Base-by-base conservation (phyloP, 2,113 vertebrate genomes). In the Hemichromis elongatus region DNA sequence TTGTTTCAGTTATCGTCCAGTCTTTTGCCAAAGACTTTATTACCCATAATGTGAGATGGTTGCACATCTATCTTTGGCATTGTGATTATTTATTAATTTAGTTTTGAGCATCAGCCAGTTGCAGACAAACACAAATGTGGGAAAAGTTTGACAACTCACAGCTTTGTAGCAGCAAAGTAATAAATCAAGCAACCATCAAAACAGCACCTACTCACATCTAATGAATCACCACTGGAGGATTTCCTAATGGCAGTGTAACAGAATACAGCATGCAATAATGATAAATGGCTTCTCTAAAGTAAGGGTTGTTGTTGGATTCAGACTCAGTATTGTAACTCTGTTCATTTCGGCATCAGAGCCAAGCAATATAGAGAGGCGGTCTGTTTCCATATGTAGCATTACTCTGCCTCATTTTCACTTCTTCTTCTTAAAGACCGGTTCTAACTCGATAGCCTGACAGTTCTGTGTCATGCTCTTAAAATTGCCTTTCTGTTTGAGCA, bases 121-220 rank as follows among this genome's bases (percentile, higher is more conserved):
- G 19, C 11, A 56, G 55, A 61, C 42, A 68, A 81, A 59, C 52
- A 40, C 9, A 56, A 57, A 75, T 57, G 35, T 33, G 77, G 77
- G 70, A 37, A 40, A 82, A 86, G 70, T 87, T 80, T 73, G 61
- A 85, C 81, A 81, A 35, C 33, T 86, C 77, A 10, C 37, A 56
- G 61, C 80, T 85, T 70, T 75, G 80, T 30, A 13, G 68, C 59
- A 83, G 82, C 88, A 88, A 81, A 84, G 73, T 80, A 86, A 91
- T 92, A 88, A 47, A 85, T 92, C 90, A 90, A 59, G 3, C 53
- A 56, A 81, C 78, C 87, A 87, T 93, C 82, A 89, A 81, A 82
- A 81, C 79, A 86, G 35, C 78, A 52, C 83, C 88, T 37, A 85
- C 37, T 63, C 70, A 89, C 83, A 89, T 90, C 50, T 77, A 85